Evolutionary conservation across 2,797 vertebrate genomes (phyloP).

Genomic region (Ctenosaura bakeri): DNA sequence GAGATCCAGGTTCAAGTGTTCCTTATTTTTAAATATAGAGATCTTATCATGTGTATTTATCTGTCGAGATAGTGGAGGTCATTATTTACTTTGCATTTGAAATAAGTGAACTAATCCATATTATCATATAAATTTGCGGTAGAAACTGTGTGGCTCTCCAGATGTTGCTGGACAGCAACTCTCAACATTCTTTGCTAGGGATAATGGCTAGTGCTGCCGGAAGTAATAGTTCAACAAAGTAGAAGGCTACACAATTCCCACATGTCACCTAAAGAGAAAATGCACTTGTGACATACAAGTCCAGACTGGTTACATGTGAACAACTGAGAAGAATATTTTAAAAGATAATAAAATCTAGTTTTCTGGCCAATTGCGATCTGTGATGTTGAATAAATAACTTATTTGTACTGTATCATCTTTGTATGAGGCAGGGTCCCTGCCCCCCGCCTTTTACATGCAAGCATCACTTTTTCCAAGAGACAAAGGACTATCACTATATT

Average conservation of each 20-base stretch:
- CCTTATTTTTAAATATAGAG: no score
- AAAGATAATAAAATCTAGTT: neutral
- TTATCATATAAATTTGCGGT: neutral
- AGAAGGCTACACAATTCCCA: no score
- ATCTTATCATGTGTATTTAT: neutral
- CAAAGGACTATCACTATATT: neutral
- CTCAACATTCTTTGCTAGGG: no score
- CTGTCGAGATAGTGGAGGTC: neutral
- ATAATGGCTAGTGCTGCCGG: no score
- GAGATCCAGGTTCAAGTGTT: no score
- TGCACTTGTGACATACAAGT: no score
- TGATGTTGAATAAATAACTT: neutral
- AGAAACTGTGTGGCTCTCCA: neutral
- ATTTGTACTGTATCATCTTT: neutral
- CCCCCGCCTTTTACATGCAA: neutral
- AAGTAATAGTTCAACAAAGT: no score
- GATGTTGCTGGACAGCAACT: no score
- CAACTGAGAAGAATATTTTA: neutral
- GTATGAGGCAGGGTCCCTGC: no score
- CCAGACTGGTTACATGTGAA: neutral
- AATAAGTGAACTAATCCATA: neutral
- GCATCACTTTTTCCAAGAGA: neutral
- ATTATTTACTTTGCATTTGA: neutral
- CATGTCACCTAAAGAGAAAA: no score
- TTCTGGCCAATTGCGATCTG: neutral